phyloP scores from a whole-genome alignment of 2,113 vertebrate genomes.

The Cathartes aura region DNA sequence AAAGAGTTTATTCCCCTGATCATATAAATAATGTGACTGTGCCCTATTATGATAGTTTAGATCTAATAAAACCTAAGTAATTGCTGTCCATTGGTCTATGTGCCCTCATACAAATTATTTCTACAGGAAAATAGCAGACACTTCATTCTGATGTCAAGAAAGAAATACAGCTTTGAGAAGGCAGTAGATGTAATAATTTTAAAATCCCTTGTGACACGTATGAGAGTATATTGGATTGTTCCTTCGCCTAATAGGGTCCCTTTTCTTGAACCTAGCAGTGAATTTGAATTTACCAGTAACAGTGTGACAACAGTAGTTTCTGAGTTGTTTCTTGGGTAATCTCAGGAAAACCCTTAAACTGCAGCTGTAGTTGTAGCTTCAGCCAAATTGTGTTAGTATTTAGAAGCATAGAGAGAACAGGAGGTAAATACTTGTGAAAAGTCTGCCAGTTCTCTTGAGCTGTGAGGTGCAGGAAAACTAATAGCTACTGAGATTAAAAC shows the following conservation, averaged over 20 bases:
- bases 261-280: not conserved
- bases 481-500: not conserved
- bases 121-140: not conserved
- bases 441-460: not conserved
- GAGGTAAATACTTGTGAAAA: not conserved
- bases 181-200: not conserved
- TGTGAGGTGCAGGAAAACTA: not conserved
- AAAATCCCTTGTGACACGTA: not conserved
- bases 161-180: not conserved
- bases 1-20: not conserved
- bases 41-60: not conserved
- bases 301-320: not conserved
- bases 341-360: not conserved
- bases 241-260: not conserved
- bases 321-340: not conserved
- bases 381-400: not conserved
- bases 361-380: not conserved
- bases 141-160: not conserved
- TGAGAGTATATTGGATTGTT: not conserved
- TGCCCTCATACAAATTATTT: not conserved
- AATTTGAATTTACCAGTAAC: not conserved
- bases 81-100: not conserved
- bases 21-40: not conserved
- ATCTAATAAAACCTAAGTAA: not conserved
- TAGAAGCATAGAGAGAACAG: not conserved